Conservation (phyloP, 2,113 vertebrate species). For the Pachycephala philippinensis region DNA sequence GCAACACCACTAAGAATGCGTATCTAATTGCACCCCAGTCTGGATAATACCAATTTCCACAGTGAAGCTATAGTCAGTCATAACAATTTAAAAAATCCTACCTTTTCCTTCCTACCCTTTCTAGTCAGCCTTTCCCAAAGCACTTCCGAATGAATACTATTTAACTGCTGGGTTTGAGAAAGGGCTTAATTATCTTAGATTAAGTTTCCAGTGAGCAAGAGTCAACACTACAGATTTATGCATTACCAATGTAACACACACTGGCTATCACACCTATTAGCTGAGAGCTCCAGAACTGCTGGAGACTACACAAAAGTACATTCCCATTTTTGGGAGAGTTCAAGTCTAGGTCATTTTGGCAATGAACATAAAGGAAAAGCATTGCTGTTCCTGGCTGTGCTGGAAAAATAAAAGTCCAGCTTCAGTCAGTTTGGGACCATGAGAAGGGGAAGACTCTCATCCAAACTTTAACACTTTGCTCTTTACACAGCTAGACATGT, state of each 20-base stretch:
- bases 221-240: neutral
- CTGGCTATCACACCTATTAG: neutral
- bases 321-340: neutral
- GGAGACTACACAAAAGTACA: neutral
- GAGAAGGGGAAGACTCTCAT: neutral
- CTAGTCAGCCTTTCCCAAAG: neutral
- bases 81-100: neutral
- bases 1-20: neutral
- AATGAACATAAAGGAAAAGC: neutral
- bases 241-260: neutral
- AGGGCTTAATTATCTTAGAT: neutral
- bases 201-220: neutral
- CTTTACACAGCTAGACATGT: neutral
- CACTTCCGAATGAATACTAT: neutral
- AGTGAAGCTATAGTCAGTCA: neutral
- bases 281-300: neutral
- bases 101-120: neutral
- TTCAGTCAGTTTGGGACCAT: neutral
- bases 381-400: neutral
- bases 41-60: neutral
- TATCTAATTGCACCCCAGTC: neutral
- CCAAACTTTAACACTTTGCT: neutral
- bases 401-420: neutral
- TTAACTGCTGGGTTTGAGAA: neutral
- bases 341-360: neutral